phyloP scores from a whole-genome alignment of 2,888 invertebrate species.

The Phania funesta region DNA sequence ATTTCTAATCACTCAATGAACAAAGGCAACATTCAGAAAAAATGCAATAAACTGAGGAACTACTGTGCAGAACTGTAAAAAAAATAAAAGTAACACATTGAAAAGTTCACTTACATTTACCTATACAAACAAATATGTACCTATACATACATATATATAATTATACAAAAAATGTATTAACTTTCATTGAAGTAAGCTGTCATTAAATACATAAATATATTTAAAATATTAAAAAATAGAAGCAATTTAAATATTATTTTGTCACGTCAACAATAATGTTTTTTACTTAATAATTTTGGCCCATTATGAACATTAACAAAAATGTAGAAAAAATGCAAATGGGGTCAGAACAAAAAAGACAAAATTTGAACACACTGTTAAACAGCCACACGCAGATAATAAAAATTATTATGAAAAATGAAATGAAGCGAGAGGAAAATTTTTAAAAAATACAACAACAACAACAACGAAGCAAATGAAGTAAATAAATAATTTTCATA shows the following conservation, averaged over 20 bases:
- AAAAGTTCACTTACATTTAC: too few species aligned
- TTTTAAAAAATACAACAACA: slow-evolving; percentile 14
- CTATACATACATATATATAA: background rate
- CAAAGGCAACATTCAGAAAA: too few species aligned
- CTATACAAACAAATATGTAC: too few species aligned
- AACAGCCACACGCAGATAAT: background rate
- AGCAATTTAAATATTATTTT: slow-evolving; percentile 50
- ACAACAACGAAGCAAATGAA: slow-evolving; percentile 72
- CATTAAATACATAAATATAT: slow-evolving; percentile 18
- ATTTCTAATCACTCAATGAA: too few species aligned
- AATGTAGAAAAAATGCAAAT: slow-evolving; percentile 53
- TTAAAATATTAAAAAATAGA: background rate
- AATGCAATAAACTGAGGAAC: too few species aligned
- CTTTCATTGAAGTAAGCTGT: slow-evolving; percentile 23
- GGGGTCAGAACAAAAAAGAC: slow-evolving; percentile 46
- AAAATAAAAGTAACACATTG: too few species aligned
- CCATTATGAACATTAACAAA: slow-evolving; percentile 73
- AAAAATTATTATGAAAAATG: slow-evolving; percentile 28
- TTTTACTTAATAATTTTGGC: slow-evolving; percentile 69
- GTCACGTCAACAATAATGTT: slow-evolving; percentile 34
- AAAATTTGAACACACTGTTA: background rate
- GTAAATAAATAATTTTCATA: slow-evolving; percentile 77
- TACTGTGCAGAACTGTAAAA: too few species aligned
- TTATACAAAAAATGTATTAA: slow-evolving; percentile 2
- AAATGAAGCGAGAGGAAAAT: slow-evolving; percentile 28